Evolutionary conservation across 2,113 vertebrate genomes (phyloP).

Genomic region (Scophthalmus maximus): DNA sequence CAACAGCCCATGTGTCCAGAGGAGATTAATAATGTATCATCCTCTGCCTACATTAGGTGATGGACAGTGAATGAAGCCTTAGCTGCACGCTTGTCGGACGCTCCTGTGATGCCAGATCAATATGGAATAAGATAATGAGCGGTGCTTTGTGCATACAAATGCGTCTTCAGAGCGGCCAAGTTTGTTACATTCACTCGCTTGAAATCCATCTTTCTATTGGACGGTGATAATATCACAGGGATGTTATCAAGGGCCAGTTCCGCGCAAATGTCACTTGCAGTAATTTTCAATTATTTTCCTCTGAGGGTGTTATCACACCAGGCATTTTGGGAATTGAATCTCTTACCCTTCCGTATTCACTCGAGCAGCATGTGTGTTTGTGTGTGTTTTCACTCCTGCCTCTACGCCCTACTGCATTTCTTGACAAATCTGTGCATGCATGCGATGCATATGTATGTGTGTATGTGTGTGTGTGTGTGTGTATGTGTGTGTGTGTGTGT

Average conservation of each 20-base stretch:
- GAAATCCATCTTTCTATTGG: slow-evolving; percentile 35
- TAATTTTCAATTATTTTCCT: slow-evolving; percentile 53
- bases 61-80: slow-evolving; percentile 50
- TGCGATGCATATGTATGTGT: too few relatives aligned
- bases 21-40: slow-evolving; percentile 61
- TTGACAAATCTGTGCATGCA: background rate
- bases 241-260: slow-evolving; percentile 26
- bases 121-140: slow-evolving; percentile 59
- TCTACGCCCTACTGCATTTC: slow-evolving; percentile 1
- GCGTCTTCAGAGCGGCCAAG: slow-evolving; percentile 8
- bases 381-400: slow-evolving; percentile 11
- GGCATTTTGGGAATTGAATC: slow-evolving; percentile 34
- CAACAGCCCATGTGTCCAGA: slow-evolving; percentile 59
- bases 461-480: background rate
- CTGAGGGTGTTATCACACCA: slow-evolving; percentile 40
- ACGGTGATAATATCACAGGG: slow-evolving; percentile 23
- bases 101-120: slow-evolving; percentile 60
- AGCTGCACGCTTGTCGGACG: slow-evolving; percentile 23
- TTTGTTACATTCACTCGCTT: slow-evolving; percentile 23
- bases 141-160: slow-evolving; percentile 46
- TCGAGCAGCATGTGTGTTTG: slow-evolving; percentile 20
- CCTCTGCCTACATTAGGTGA: slow-evolving; percentile 38
- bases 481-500: background rate
- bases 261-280: slow-evolving; percentile 43
- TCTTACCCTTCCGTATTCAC: slow-evolving; percentile 9